Percentiles rank a stretch among this genome's conserved stretches.
Conservation (phyloP, 2,113 vertebrate species). For the Varanus salvator region DNA sequence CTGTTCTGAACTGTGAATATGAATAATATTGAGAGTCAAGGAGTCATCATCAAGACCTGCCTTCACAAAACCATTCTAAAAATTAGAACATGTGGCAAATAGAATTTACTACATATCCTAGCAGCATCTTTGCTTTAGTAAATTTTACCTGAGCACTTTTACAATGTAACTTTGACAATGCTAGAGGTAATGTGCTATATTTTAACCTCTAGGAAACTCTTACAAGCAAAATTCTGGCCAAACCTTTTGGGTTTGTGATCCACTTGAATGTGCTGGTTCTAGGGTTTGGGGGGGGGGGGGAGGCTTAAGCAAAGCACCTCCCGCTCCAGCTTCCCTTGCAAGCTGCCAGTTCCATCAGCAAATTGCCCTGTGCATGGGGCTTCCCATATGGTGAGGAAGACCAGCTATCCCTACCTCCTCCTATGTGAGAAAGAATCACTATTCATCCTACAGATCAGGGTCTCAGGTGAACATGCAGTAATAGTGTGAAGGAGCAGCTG, state of each 20-base stretch:
- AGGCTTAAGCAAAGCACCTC: not conserved
- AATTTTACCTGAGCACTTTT: not conserved
- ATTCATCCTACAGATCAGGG: not conserved
- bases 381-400: too few species aligned
- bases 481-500: not conserved
- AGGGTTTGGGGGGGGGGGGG: not conserved
- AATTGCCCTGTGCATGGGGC: too few species aligned
- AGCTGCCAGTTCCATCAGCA: not conserved
- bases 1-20: slow-evolving; percentile 29
- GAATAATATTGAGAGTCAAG: slow-evolving; percentile 56
- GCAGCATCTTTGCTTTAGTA: not conserved
- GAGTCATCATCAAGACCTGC: slow-evolving; percentile 41
- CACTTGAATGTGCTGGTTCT: not conserved
- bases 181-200: not conserved
- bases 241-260: not conserved
- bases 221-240: not conserved
- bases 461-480: not conserved
- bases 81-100: slow-evolving; percentile 20
- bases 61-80: slow-evolving; percentile 38
- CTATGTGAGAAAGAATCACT: not conserved
- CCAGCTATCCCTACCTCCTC: not conserved
- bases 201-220: too few species aligned
- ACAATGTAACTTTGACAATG: not conserved
- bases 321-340: not conserved
- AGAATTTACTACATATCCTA: slow-evolving; percentile 7